Percentiles rank a stretch among this genome's conserved stretches.
Conservation (phyloP, 2,113 vertebrate genomes). For the Ceyx melanurus region DNA sequence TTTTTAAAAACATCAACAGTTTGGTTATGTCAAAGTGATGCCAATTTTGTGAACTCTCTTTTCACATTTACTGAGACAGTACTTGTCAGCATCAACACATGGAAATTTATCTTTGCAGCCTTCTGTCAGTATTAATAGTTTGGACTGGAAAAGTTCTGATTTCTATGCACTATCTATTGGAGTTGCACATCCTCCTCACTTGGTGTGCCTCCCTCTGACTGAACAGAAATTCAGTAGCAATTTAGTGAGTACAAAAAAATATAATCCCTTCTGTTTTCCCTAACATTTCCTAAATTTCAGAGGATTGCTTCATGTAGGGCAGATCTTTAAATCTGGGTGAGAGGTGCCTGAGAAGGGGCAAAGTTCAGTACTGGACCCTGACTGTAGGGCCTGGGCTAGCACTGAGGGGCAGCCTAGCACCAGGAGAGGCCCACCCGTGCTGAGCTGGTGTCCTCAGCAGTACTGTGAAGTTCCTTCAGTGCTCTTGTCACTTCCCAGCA, state of each 20-base stretch:
- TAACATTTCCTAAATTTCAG: neutral
- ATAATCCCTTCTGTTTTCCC: neutral
- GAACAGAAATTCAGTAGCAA: neutral
- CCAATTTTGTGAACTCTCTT: neutral
- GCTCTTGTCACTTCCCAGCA: neutral
- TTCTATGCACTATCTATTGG: neutral
- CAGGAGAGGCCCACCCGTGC: rapidly evolving
- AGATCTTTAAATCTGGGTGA: neutral
- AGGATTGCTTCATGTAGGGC: neutral
- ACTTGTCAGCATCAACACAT: neutral
- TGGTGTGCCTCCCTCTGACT: neutral
- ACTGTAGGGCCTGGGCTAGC: too few relatives aligned
- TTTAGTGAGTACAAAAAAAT: neutral
- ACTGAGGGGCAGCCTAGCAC: neutral
- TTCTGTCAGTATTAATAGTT: neutral
- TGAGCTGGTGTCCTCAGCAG: neutral
- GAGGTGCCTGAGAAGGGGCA: neutral
- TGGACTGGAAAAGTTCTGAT: neutral
- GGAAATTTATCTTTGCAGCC: neutral
- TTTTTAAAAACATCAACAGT: neutral
- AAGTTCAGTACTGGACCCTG: neutral
- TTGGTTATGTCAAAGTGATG: neutral
- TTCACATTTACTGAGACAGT: neutral
- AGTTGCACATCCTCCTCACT: neutral
- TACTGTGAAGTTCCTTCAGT: neutral